Evolutionary conservation across 2,797 vertebrate genomes (phyloP), one percentile per base, ranked within the genome.

Genomic region (Cynodonichthys magdalenae): DNA sequence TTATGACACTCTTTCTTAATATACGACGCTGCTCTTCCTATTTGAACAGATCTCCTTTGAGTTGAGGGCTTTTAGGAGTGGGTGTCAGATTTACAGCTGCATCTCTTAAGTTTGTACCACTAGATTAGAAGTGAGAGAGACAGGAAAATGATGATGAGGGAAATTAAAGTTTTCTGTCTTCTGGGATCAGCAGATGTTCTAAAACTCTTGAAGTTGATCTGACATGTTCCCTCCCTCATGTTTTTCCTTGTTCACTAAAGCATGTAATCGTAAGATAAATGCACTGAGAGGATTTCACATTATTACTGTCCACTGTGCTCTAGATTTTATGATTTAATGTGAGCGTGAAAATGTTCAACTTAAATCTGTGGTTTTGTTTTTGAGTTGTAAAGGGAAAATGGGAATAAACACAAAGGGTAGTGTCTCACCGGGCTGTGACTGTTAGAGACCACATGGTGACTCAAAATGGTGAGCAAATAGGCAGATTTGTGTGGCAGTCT

Each of bases 1-100:
- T 79, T 71, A 42, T 76, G 85, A 79, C 84, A 87, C 44, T 5
- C 49, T 65, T 79, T 74, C 74, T 81, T 81, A 82, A 92, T 92
- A 93, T 94, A 93, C 79, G 20, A 77, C 34, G 15, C 64, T 69
- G 72, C 60, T 72, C 53, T 52, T 50, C 70, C 27, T 46, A 61
- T 54, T 31, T 2, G 20, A 51, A 70, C 63, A 59, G 59, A 79
- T 76, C 67, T 28, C 53, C 44, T 59, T 15, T 36, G 57, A 46
- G 63, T 79, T 82, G 56, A 58, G 59, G 45, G 54, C 57, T 44
- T 80, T 79, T 53, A 66, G 66, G 48, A 62, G 66, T 20, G 49
- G 14, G 14, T 15, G 1, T 68, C 51, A 86, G 83, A 91, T 91
- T 89, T 89, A 85, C 62, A 44, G 64, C 17, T 54, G 49, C 27